These are phyloP conservation scores for Nyctibius bracteatus DNA, from an alignment of 2,113 vertebrate species.

Conservation along the genomic window DNA sequence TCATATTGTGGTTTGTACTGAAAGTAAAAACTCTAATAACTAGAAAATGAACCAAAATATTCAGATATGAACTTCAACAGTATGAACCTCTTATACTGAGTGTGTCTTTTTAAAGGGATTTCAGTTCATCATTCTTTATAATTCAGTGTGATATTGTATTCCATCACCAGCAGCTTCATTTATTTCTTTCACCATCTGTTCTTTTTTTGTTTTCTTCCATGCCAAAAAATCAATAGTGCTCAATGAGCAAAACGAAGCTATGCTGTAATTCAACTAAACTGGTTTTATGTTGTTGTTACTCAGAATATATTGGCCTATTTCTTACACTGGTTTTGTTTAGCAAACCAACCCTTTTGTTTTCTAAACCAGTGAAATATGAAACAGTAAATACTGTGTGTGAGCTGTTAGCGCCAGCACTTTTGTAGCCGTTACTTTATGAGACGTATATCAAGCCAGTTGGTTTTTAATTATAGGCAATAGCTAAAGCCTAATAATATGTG, in stretches of 20 bases:
- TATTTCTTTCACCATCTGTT: slow-evolving; percentile 77
- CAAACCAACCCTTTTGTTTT: slow-evolving; percentile 64
- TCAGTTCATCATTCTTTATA: slow-evolving; percentile 62
- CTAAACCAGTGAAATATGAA: slow-evolving; percentile 58
- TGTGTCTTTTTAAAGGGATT: slow-evolving; percentile 47
- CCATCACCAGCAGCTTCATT: slow-evolving; percentile 69
- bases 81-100: not conserved
- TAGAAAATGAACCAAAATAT: not conserved
- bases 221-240: slow-evolving; percentile 70
- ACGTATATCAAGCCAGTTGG: not conserved
- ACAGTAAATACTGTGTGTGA: slow-evolving; percentile 57
- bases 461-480: not conserved
- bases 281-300: slow-evolving; percentile 59
- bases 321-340: slow-evolving; percentile 58
- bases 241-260: slow-evolving; percentile 61
- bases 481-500: not conserved
- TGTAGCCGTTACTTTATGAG: not conserved
- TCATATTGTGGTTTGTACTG: not conserved
- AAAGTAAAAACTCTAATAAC: not conserved
- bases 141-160: slow-evolving; percentile 72
- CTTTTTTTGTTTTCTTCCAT: slow-evolving; percentile 59
- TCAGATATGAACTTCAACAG: not conserved
- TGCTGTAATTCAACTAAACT: slow-evolving; percentile 65
- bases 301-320: slow-evolving; percentile 63
- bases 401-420: not conserved